phyloP scores from a whole-genome alignment of 2,113 vertebrate genomes.

The Lathamus discolor region DNA sequence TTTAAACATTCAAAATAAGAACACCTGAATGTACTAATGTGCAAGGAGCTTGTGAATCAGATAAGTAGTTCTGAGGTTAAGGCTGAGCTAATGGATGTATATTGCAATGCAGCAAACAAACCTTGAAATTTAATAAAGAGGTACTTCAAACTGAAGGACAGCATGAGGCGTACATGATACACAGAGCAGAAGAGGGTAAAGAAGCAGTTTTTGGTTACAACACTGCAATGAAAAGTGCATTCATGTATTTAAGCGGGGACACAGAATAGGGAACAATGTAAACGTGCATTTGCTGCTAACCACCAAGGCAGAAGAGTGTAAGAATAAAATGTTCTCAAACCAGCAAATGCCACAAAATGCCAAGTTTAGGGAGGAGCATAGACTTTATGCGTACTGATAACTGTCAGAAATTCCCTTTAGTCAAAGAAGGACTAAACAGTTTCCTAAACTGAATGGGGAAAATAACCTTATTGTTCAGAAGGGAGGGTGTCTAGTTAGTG shows the following conservation, averaged over 20 bases:
- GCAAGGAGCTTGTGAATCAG: not conserved
- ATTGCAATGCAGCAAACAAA: not conserved
- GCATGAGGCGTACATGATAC: not conserved
- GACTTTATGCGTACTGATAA: not conserved
- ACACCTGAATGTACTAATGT: not conserved
- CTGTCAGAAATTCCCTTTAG: not conserved
- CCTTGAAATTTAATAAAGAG: not conserved
- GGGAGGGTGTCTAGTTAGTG: not conserved
- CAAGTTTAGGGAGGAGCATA: not conserved
- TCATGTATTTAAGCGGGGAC: not conserved
- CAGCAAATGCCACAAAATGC: not conserved
- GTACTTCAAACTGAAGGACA: not conserved
- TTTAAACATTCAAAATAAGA: conserved; percentile 17
- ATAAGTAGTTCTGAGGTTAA: not conserved
- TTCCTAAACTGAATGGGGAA: not conserved
- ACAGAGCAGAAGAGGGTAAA: not conserved
- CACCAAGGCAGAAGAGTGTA: not conserved
- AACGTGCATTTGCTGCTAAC: not conserved
- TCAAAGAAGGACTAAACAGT: not conserved
- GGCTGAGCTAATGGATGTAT: not conserved
- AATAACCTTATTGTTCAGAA: not conserved
- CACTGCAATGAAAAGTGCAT: not conserved
- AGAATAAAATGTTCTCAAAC: not conserved
- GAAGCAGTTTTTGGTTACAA: not conserved
- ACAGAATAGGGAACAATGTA: not conserved